Evolutionary conservation across 2,888 invertebrate genomes (phyloP), one percentile per base, ranked within the genome.

Genomic region (Acleris literana): DNA sequence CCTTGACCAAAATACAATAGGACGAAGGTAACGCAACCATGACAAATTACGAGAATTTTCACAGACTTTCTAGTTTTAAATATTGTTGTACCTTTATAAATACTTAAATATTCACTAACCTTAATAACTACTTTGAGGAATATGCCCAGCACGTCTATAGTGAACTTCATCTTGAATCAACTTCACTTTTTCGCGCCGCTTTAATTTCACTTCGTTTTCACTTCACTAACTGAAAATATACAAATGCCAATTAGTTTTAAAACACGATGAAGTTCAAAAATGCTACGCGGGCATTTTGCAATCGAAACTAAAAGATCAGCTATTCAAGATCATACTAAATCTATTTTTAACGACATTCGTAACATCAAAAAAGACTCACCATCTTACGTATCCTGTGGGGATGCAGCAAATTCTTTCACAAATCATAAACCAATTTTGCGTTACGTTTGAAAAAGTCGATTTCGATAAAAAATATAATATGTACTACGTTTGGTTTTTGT

Each of bases 51-150:
- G 16, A 5, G n/a, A 49, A 43, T 63, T 51, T 25, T 49, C n/a
- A 49, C 7, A 13, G 16, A 39, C 6, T 3, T 39, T 6, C 25
- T 13, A 9, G 39, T 39, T 39, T 13, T 9, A 39, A 13, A 39
- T 29, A 7, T 29, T 17, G 9, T 39, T 18, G 13, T 39, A 39
- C 39, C 54, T 33, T 29, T 16, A 16, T 52, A 25, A 25, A 39
- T 39, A 39, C 39, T 4, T 13, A 39, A 39, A 18, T 49, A 18
- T 65, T 46, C 68, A 87, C 91, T 86, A 84, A 93, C 93, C 90
- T 80, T 92, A 75, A 93, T 76, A 58, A 93, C 93, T 69, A 93
- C 87, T 87, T 93, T 93, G 68, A 93, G 84, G 78, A 93, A 93
- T 71, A 93, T 86, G 69, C 93, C 93, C 83, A 93, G 77, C 18